phyloP scores from a whole-genome alignment of 2,888 invertebrate genomes.

The Xylota segnis region DNA sequence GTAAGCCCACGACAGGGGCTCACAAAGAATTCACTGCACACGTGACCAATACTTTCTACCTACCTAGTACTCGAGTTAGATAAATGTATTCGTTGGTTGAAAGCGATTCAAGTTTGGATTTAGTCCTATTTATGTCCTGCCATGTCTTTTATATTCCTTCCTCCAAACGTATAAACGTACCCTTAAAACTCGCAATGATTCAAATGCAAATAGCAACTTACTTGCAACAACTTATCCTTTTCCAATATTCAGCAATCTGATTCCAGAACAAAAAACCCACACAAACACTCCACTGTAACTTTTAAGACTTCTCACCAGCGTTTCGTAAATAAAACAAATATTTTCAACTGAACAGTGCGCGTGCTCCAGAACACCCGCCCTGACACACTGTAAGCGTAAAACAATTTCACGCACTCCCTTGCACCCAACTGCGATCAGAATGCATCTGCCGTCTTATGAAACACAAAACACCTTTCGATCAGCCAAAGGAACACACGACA shows the following conservation, averaged over 20 bases:
- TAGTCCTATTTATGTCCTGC: too few species aligned
- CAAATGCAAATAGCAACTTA: not conserved
- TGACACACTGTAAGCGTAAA: not conserved
- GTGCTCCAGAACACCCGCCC: conserved; percentile 2
- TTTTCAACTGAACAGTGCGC: conserved; percentile 22
- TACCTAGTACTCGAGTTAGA: too few species aligned
- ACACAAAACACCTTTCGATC: conserved; percentile 31
- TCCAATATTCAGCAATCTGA: too few species aligned
- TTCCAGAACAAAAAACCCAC: not conserved
- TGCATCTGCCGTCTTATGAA: conserved; percentile 45
- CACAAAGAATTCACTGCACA: too few species aligned
- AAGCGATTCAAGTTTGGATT: too few species aligned
- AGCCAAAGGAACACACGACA: conserved; percentile 39
- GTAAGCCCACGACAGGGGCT: too few species aligned
- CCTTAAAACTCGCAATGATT: too few species aligned
- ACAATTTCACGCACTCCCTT: conserved; percentile 15
- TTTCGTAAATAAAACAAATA: conserved; percentile 25
- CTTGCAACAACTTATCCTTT: not conserved
- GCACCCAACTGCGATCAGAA: conserved; percentile 31
- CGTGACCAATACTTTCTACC: too few species aligned
- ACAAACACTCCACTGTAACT: not conserved
- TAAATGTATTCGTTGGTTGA: too few species aligned
- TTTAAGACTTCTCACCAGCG: not conserved
- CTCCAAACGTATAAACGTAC: too few species aligned
- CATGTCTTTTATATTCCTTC: too few species aligned